These are phyloP conservation scores for Pasiphila rectangulata DNA, from an alignment of 2,888 invertebrate genomes.

Conservation along the genomic window DNA sequence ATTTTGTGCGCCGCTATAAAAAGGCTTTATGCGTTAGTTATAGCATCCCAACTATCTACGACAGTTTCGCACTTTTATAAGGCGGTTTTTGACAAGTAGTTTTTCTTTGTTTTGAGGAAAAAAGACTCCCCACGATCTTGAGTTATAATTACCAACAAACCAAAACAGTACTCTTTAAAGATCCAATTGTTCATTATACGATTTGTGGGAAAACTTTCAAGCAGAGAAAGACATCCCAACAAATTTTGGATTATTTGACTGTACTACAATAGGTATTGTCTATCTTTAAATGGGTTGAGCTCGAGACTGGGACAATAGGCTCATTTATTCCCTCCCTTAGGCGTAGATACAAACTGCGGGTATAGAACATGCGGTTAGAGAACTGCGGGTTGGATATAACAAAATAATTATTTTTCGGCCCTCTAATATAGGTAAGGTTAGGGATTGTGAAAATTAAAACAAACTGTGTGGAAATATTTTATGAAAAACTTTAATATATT, in stretches of 20 bases:
- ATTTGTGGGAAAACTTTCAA: conserved; percentile 52
- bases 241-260: conserved; percentile 67
- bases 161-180: conserved; percentile 11
- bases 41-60: conserved; percentile 49
- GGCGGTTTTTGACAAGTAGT: conserved; percentile 34
- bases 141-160: not conserved
- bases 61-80: conserved; percentile 49
- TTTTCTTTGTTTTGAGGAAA: conserved; percentile 23
- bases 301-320: conserved; percentile 61
- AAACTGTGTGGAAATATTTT: conserved; percentile 29
- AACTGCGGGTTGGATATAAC: conserved; percentile 60
- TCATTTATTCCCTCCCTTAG: conserved; percentile 71
- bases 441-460: conserved; percentile 24
- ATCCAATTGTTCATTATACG: conserved; percentile 8
- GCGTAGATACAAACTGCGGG: conserved; percentile 62
- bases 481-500: too few species aligned
- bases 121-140: not conserved
- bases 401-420: conserved; percentile 57
- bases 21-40: conserved; percentile 53
- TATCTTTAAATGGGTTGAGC: conserved; percentile 67
- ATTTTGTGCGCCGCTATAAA: conserved; percentile 54
- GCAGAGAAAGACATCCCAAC: conserved; percentile 60
- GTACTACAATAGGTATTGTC: conserved; percentile 71
- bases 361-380: conserved; percentile 59
- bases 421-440: conserved; percentile 41